Percentiles rank a stretch among this genome's conserved stretches.
phyloP scores from a whole-genome alignment of 2,113 vertebrate genomes.

The Centropus unirufus region DNA sequence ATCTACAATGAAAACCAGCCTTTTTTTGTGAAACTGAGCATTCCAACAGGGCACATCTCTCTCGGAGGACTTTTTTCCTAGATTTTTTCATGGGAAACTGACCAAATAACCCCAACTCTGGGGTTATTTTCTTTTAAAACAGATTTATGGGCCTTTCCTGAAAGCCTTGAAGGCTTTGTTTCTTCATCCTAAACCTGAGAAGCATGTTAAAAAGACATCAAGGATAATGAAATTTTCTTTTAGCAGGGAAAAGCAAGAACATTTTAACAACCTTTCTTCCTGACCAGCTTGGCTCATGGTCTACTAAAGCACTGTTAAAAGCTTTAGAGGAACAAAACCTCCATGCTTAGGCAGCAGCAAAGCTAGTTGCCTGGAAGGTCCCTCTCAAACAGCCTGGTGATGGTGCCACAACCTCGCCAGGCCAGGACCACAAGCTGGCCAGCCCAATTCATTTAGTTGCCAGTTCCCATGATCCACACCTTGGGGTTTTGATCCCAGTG shows the following conservation, averaged over 20 bases:
- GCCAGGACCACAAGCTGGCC: background rate
- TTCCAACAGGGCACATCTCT: background rate
- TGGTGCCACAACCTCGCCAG: background rate
- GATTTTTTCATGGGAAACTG: slow-evolving; percentile 12
- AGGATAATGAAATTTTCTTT: background rate
- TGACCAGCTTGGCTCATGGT: background rate
- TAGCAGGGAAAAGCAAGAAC: background rate
- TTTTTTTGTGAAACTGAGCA: slow-evolving; percentile 26
- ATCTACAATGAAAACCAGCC: background rate
- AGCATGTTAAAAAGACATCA: background rate
- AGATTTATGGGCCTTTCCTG: background rate
- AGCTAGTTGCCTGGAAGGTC: background rate
- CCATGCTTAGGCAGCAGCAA: background rate
- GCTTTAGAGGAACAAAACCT: background rate
- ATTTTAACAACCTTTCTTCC: background rate
- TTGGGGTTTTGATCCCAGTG: background rate
- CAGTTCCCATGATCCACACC: background rate
- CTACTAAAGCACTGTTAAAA: background rate
- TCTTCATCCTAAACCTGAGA: slow-evolving; percentile 21
- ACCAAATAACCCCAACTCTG: slow-evolving; percentile 2
- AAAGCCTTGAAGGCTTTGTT: background rate
- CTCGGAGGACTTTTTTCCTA: background rate
- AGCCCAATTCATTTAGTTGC: background rate
- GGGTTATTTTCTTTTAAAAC: background rate
- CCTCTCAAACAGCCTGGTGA: background rate